Evolutionary conservation across 2,113 vertebrate genomes (phyloP).

Genomic region (Paradoxurus hermaphroditus): DNA sequence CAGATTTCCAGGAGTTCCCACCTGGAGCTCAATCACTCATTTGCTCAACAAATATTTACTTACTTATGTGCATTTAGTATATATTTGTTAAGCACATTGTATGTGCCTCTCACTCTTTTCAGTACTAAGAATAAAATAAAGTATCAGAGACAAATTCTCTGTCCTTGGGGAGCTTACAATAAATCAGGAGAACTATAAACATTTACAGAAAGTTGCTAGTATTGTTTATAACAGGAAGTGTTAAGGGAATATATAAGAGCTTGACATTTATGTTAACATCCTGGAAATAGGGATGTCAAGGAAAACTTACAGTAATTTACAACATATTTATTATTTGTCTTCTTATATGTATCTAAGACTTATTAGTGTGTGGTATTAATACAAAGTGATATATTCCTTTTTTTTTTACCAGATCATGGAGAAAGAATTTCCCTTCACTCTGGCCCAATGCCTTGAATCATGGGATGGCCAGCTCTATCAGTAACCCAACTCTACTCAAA

Average conservation of each 20-base stretch:
- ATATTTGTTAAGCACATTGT: background rate
- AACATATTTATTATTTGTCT: background rate
- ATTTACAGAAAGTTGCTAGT: background rate
- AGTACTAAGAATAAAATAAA: background rate
- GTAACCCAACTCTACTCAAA: background rate
- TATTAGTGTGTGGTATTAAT: background rate
- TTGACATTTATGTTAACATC: constrained; percentile 21
- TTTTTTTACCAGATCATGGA: background rate
- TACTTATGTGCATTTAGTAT: background rate
- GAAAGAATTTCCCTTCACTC: background rate
- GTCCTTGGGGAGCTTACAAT: background rate
- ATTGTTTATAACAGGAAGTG: background rate
- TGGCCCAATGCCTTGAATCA: background rate
- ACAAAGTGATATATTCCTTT: background rate
- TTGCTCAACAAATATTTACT: background rate
- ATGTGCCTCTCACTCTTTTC: background rate
- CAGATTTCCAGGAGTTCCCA: background rate
- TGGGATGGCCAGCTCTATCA: background rate
- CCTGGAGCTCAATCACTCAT: background rate
- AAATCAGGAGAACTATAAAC: background rate
- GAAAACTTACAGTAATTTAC: background rate
- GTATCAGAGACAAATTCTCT: background rate
- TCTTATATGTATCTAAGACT: background rate
- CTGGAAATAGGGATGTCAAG: background rate
- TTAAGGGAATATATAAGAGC: background rate